Conservation (phyloP, 2,797 vertebrate species). For the Pseudochromis fuscus region DNA sequence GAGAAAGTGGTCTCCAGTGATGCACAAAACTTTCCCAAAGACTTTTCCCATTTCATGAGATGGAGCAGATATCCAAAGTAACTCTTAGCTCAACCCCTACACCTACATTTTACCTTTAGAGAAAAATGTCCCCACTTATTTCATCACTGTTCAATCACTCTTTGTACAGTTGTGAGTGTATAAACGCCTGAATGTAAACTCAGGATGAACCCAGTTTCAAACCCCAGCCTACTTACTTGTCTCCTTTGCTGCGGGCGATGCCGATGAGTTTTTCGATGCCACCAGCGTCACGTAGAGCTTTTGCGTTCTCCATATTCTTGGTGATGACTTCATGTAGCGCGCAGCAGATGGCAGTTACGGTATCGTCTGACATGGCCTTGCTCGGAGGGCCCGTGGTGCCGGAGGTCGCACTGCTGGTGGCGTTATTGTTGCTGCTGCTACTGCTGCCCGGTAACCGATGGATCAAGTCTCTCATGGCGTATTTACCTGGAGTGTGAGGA, state of each 20-base stretch:
- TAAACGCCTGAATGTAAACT: not conserved
- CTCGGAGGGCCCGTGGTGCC: slow-evolving; percentile 86
- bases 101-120: no score
- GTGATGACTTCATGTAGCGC: slow-evolving; percentile 99
- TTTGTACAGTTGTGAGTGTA: not conserved
- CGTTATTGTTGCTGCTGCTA: slow-evolving; percentile 87
- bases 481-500: slow-evolving; percentile 89
- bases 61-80: no score
- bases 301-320: slow-evolving; percentile 99
- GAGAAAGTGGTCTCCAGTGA: not conserved
- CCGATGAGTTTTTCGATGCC: slow-evolving; percentile 98
- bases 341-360: slow-evolving; percentile 98
- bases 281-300: slow-evolving; percentile 97
- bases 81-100: no score
- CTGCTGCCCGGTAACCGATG: slow-evolving; percentile 94
- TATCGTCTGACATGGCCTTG: slow-evolving; percentile 99
- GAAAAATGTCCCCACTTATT: no score
- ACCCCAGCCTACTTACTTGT: slow-evolving; percentile 91
- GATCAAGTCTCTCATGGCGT: slow-evolving; percentile 98
- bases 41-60: no score
- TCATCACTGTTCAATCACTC: no score
- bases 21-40: slow-evolving; percentile 4
- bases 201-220: not conserved
- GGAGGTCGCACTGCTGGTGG: slow-evolving; percentile 87
- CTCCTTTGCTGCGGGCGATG: slow-evolving; percentile 99